phyloP scores from a whole-genome alignment of 2,888 invertebrate species.

The Sminthurinus aureus region DNA sequence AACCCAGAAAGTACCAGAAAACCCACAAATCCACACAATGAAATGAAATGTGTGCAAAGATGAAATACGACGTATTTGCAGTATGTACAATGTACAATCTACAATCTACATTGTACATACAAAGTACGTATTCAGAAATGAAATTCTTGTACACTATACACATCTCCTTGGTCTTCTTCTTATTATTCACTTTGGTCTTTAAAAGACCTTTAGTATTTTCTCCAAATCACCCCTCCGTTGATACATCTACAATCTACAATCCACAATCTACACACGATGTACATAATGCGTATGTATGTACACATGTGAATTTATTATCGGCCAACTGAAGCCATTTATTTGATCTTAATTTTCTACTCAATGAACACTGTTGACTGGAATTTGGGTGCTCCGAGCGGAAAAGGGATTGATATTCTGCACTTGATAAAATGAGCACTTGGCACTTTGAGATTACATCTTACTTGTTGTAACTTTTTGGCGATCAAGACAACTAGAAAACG shows the following conservation, averaged over 20 bases:
- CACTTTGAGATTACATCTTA: background rate
- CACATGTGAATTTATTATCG: background rate
- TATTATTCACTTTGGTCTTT: too few relatives aligned
- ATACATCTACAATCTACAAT: too few relatives aligned
- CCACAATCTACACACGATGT: too few relatives aligned
- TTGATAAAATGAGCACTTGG: conserved; percentile 1
- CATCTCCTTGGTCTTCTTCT: too few relatives aligned
- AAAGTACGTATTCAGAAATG: background rate
- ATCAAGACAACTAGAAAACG: background rate
- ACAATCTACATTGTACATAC: background rate
- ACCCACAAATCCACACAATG: background rate
- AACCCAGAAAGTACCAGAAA: background rate
- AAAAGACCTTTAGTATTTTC: too few relatives aligned
- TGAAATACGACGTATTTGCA: background rate
- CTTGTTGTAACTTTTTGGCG: background rate
- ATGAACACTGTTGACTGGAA: background rate
- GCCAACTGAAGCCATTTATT: background rate
- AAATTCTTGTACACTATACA: background rate
- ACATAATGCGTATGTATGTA: too few relatives aligned
- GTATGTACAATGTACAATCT: background rate
- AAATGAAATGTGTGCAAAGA: background rate
- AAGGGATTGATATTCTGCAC: background rate
- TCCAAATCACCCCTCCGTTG: too few relatives aligned
- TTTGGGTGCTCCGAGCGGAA: background rate
- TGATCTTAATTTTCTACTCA: conserved; percentile 18